Conservation (phyloP, 2,113 vertebrate genomes). For the Carettochelys insculpta region DNA sequence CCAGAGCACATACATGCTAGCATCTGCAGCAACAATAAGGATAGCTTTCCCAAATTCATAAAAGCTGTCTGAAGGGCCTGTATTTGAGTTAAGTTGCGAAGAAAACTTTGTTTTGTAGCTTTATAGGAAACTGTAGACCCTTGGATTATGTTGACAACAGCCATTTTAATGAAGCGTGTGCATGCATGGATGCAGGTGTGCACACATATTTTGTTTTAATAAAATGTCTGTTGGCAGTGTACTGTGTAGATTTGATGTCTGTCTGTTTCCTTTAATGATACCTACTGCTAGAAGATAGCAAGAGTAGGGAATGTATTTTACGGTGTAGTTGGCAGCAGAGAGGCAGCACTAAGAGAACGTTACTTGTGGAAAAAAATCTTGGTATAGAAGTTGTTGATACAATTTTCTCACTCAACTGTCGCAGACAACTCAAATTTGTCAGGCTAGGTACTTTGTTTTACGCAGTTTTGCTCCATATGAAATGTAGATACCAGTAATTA, state of each 20-base stretch:
- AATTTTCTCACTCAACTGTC: not conserved
- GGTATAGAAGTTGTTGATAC: not conserved
- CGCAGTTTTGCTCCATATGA: not conserved
- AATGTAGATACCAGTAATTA: not conserved
- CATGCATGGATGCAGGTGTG: too few relatives aligned
- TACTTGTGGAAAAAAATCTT: not conserved
- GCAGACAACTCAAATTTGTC: not conserved
- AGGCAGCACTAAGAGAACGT: not conserved
- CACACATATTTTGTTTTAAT: not conserved
- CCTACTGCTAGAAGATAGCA: accelerated
- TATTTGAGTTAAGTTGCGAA: not conserved
- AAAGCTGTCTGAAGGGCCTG: not conserved
- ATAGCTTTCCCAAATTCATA: not conserved
- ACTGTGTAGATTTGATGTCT: not conserved
- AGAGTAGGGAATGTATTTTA: not conserved
- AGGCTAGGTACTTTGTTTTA: not conserved
- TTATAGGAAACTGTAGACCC: not conserved
- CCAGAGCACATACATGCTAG: not conserved
- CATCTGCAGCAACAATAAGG: not conserved
- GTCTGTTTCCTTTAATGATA: not conserved
- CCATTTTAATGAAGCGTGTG: not conserved
- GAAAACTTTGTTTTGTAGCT: not conserved
- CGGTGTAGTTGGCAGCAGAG: not conserved
- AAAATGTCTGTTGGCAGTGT: not conserved
- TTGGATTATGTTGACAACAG: not conserved